Base-by-base conservation (phyloP, 2,797 vertebrate genomes). In the Heterohyrax brucei region DNA sequence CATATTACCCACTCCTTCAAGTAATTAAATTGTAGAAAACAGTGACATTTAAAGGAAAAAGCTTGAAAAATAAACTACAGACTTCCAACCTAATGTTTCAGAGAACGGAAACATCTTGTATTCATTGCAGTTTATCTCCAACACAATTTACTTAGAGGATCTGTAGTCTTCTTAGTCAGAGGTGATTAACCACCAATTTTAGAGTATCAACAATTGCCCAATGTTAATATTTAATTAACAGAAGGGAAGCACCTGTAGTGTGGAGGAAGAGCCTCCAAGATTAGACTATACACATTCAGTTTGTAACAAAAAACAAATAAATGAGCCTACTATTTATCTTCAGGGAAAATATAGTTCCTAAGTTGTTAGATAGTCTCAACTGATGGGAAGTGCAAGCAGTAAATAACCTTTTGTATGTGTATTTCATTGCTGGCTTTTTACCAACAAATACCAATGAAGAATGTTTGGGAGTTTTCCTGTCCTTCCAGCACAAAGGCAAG, bases 211-310 rank as follows among this genome's bases (percentile, higher is more conserved):
- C 95, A 98, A 94, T 97, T 98, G 76, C 64, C 73, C 91, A 96
- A 73, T 75, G 73, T 96, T 98, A 89, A 7, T 95, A 83, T 97
- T 98, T 98, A 98, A 98, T 98, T 98, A 98, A 97, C 75, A 90
- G 97, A 99, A 98, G 98, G 98, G 98, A 99, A 99, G 84, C 98
- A 99, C 98, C 98, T 99, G 98, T 97, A 98, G 88, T 97, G 95
- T 95, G 92, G 92, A 98, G 98, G 98, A 99, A 99, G 93, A 95
- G 97, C 76, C 96, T 97, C 96, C 93, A 93, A 97, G 96, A 98
- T 98, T 98, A 98, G 98, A 96, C 97, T 97, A 97, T 97, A 97
- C 97, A 93, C 95, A 97, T 97, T 97, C 96, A 96, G 96, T 93
- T 97, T 92, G 95, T 97, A 98, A 98, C 98, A 98, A 98, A 99